These are phyloP conservation scores for Tetramorium parvispinum DNA, from an alignment of 1,140 invertebrate species.

Conservation along the genomic window DNA sequence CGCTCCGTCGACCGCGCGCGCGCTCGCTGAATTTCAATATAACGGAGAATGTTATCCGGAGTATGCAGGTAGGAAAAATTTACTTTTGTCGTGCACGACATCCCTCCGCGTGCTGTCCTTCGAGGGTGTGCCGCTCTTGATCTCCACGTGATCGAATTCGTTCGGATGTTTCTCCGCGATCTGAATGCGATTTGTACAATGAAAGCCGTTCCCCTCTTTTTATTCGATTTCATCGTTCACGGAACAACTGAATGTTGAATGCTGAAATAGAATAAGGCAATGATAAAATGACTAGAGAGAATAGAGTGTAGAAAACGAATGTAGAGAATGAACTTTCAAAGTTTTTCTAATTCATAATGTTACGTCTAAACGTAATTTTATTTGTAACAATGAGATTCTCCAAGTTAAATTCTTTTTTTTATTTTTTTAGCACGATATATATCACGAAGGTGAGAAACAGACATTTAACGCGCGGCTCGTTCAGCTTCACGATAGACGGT, in stretches of 20 bases:
- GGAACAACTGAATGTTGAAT: background rate
- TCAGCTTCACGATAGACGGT: slow-evolving; percentile 47
- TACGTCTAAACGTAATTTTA: background rate
- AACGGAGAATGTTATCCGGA: slow-evolving; percentile 15
- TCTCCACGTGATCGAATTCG: slow-evolving; percentile 30
- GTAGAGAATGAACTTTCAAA: too few relatives aligned
- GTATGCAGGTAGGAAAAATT: slow-evolving; percentile 21
- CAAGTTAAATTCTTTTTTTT: background rate
- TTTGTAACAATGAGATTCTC: background rate
- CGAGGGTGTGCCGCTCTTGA: slow-evolving; percentile 18
- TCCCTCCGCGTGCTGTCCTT: background rate
- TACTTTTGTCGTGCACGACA: background rate
- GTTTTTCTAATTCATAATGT: background rate
- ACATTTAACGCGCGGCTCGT: slow-evolving; percentile 40
- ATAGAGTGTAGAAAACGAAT: background rate
- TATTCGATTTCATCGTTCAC: background rate
- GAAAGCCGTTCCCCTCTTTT: background rate
- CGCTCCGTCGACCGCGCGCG: slow-evolving; percentile 41
- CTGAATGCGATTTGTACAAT: slow-evolving; percentile 25
- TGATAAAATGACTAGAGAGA: background rate
- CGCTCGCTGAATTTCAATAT: slow-evolving; percentile 64
- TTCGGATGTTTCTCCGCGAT: slow-evolving; percentile 13
- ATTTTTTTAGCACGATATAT: too few relatives aligned
- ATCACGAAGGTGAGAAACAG: slow-evolving; percentile 25
- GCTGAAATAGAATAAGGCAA: background rate